Conservation (phyloP, 64 coral and sea anemone genomes). For the Platygyra sinensis region DNA sequence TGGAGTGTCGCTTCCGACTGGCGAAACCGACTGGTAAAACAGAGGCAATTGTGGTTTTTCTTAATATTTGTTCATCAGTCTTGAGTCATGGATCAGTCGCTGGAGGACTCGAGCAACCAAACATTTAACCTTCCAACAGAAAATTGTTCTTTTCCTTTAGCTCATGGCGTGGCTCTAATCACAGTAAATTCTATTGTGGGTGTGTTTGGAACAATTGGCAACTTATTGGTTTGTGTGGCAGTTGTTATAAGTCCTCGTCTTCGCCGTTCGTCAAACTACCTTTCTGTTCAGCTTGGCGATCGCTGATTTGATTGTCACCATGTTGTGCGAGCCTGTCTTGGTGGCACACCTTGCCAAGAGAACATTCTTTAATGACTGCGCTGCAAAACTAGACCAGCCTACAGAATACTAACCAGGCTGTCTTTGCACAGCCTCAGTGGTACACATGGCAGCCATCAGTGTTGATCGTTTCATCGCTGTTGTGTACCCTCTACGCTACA, state of each 20-base stretch:
- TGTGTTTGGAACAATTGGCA: not conserved
- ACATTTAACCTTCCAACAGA: not conserved
- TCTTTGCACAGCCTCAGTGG: not conserved
- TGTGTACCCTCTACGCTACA: not conserved
- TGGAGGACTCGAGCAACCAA: too few species aligned
- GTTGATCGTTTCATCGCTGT: constrained; percentile 10
- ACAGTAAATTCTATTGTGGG: not conserved
- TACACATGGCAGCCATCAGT: not conserved
- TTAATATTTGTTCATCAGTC: too few species aligned
- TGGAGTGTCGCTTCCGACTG: too few species aligned
- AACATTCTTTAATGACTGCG: not conserved
- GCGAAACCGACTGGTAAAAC: too few species aligned
- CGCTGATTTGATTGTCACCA: constrained; percentile 12
- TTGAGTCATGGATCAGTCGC: not conserved
- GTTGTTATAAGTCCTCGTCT: not conserved
- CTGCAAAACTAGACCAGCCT: not conserved
- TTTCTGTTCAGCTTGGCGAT: constrained; percentile 16
- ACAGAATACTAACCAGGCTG: not conserved
- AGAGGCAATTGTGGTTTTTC: too few species aligned
- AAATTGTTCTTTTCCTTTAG: not conserved
- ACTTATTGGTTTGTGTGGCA: not conserved
- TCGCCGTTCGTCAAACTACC: not conserved
- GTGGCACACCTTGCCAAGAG: not conserved
- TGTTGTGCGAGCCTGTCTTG: not conserved
- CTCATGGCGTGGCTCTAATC: not conserved